phyloP scores from a whole-genome alignment of 1,140 invertebrate genomes.

The Dreissena polymorpha region DNA sequence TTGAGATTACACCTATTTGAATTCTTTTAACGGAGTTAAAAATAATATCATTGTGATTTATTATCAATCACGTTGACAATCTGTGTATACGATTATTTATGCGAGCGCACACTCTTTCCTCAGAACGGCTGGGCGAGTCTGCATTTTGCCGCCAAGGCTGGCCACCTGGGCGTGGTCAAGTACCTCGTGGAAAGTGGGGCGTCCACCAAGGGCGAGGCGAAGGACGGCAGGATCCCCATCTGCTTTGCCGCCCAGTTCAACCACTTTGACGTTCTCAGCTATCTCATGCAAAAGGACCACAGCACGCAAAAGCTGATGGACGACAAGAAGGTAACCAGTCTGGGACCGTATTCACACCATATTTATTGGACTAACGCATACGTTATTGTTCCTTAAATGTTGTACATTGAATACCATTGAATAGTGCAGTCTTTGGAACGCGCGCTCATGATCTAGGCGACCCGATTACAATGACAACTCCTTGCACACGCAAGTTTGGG shows the following conservation, averaged over 20 bases:
- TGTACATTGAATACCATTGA: no score
- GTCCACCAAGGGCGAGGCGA: conserved; percentile 88
- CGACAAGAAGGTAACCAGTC: conserved; percentile 87
- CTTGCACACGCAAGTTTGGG: no score
- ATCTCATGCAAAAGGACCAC: conserved; percentile 98
- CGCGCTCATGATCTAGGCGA: no score
- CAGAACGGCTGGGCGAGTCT: conserved; percentile 96
- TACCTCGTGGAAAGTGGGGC: conserved; percentile 97
- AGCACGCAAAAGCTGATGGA: conserved; percentile 98
- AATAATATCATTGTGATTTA: no score
- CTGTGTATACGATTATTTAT: no score
- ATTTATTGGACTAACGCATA: not conserved
- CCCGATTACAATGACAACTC: no score
- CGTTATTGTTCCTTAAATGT: no score
- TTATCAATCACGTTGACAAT: no score
- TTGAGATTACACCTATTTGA: no score
- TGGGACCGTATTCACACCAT: not conserved
- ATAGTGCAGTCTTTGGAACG: no score
- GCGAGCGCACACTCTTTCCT: conserved; percentile 26
- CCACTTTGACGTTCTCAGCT: conserved; percentile 97
- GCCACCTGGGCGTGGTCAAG: conserved; percentile 96
- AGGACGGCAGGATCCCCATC: conserved; percentile 94
- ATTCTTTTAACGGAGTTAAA: no score
- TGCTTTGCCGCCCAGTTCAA: conserved; percentile 98
- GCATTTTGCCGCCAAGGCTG: conserved; percentile 97